Base-by-base conservation (phyloP, 2,113 vertebrate species). In the Spea multiplicata region DNA sequence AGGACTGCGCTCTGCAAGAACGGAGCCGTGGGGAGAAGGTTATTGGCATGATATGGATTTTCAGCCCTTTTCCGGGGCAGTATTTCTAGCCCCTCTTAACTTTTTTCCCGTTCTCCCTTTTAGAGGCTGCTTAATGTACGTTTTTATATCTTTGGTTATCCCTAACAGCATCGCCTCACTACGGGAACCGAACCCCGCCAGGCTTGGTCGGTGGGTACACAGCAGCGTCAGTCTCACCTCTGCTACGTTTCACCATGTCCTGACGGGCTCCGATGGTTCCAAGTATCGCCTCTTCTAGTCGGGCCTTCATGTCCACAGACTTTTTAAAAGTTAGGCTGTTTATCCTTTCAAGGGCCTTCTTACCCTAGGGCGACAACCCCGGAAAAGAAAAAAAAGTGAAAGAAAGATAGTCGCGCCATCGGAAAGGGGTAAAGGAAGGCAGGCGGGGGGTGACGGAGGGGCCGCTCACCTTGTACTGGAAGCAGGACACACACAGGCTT, bases 291-390 rank as follows among this genome's bases (percentile, higher is more conserved):
- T 97, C 95, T 82, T 97, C 96, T 48, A 97, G 90, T 2, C 95
- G 90, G 0, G 96, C 96, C 81, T 95, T 97, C 96, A 97, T 97
- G 84, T 97, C 96, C 82, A 96, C 93, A 0, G 95, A 97, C 86
- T 97, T 97, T 86, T 96, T 96, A 86, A 96, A 97, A 0, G 95
- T 95, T 82, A 97, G 86, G 83, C 95, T 97, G 87, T 96, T 97
- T 85, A 96, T 95, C 46, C 94, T 90, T 81, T 97, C 93, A 71
- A 96, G 92, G 72, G 93, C 67, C 72, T 94, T 97, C 76, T 89
- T 96, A 10, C 96, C 95, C 96, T 97, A 75, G 0, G 50, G 9
- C 3, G 3, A 48, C n/a, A n/a, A n/a, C n/a, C n/a, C n/a, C n/a
- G n/a, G n/a, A 6, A 9, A 52, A 9, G 50, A 17, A 8, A 7